A percentile compares a stretch with the other conserved stretches of the same genome.
Evolutionary conservation across 2,113 vertebrate genomes (phyloP).

Genomic region (Hemicordylus capensis): DNA sequence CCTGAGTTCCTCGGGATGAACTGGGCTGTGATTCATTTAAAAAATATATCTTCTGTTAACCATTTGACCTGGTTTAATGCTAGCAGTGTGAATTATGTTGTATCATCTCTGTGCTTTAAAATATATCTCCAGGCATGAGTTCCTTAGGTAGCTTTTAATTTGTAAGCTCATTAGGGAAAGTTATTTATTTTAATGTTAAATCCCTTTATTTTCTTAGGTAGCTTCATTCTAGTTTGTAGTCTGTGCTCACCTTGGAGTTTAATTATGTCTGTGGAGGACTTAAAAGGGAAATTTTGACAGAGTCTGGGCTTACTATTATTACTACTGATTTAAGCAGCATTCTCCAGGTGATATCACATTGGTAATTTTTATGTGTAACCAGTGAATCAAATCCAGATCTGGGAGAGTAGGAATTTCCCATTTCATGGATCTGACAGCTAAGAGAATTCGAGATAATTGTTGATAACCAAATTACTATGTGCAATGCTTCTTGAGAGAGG

Average conservation of each 20-base stretch:
- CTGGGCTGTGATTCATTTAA: neutral
- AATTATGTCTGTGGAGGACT: conserved; percentile 22
- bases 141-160: conserved; percentile 5
- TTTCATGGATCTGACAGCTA: neutral
- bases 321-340: neutral
- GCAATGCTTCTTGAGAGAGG: neutral
- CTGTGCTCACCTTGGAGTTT: conserved; percentile 26
- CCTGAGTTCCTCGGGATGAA: neutral
- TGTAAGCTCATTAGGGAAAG: neutral
- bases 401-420: neutral
- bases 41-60: neutral
- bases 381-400: neutral
- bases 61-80: neutral
- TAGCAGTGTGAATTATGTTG: accelerated
- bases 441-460: neutral
- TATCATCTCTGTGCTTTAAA: neutral
- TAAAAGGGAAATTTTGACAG: conserved; percentile 44
- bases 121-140: neutral
- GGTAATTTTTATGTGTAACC: neutral
- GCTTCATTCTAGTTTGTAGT: conserved; percentile 29
- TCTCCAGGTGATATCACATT: neutral
- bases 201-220: conserved; percentile 10
- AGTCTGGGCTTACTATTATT: conserved; percentile 34
- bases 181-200: neutral
- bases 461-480: neutral